Evolutionary conservation across 1,140 invertebrate genomes (phyloP).

Genomic region (Neomicropteryx cornuta): DNA sequence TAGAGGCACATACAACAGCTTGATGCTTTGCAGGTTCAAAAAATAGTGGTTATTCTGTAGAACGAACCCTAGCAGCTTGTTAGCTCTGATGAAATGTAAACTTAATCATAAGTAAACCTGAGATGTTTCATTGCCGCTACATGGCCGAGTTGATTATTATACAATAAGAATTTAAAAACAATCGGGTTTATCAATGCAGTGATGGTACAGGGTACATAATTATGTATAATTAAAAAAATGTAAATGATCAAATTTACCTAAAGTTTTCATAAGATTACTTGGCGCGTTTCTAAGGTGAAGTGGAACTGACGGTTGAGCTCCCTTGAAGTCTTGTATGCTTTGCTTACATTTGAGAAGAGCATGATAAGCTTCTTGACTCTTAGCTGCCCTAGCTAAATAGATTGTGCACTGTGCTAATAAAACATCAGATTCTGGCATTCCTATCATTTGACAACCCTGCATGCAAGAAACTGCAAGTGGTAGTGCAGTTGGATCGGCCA

Average conservation of each 20-base stretch:
- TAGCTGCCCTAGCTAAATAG: slow-evolving; percentile 64
- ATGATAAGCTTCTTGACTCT: slow-evolving; percentile 58
- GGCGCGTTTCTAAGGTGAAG: slow-evolving; percentile 70
- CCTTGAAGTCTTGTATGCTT: slow-evolving; percentile 49
- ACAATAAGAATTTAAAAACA: too few species aligned
- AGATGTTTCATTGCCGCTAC: too few species aligned
- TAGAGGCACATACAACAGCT: too few species aligned
- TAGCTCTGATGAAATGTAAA: too few species aligned
- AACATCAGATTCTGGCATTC: slow-evolving; percentile 73
- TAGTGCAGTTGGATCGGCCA: slow-evolving; percentile 41
- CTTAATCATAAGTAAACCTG: too few species aligned
- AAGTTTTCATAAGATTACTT: slow-evolving; percentile 64
- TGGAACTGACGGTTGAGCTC: slow-evolving; percentile 59
- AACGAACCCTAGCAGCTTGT: too few species aligned
- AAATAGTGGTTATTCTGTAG: too few species aligned
- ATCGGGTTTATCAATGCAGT: too few species aligned
- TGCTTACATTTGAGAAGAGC: slow-evolving; percentile 52
- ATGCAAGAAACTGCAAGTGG: slow-evolving; percentile 58
- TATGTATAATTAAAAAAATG: too few species aligned
- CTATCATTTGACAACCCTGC: slow-evolving; percentile 69
- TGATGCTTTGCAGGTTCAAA: too few species aligned
- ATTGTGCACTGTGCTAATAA: slow-evolving; percentile 64
- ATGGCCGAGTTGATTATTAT: too few species aligned
- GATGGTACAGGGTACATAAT: too few species aligned
- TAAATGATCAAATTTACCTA: slow-evolving; percentile 39